phyloP scores from a whole-genome alignment of 1,140 invertebrate species.

The Lerema accius region DNA sequence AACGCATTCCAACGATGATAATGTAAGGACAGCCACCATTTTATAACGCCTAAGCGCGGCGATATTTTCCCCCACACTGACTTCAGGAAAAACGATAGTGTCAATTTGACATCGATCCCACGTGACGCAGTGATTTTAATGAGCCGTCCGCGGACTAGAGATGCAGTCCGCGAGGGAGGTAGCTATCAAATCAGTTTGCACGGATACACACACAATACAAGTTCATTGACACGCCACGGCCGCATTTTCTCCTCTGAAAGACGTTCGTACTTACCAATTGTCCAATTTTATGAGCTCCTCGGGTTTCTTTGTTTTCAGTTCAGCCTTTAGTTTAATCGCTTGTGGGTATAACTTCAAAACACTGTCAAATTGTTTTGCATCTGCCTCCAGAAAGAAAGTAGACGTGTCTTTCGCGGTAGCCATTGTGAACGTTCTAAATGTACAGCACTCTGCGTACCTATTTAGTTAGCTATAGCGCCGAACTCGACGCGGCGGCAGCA shows the following conservation, averaged over 20 bases:
- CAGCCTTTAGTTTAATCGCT: conserved; percentile 93
- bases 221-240: conserved; percentile 83
- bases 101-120: conserved; percentile 85
- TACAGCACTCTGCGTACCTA: conserved; percentile 79
- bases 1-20: conserved; percentile 73
- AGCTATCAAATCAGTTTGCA: conserved; percentile 84
- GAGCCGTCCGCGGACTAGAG: conserved; percentile 84
- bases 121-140: conserved; percentile 86
- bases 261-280: conserved; percentile 91
- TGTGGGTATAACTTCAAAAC: conserved; percentile 94
- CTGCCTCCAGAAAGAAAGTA: conserved; percentile 95
- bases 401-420: conserved; percentile 93
- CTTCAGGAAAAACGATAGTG: conserved; percentile 82
- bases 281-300: conserved; percentile 96
- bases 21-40: conserved; percentile 80
- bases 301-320: conserved; percentile 94
- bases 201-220: conserved; percentile 83
- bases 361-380: conserved; percentile 92
- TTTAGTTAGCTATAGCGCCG: conserved; percentile 82
- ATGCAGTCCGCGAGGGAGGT: conserved; percentile 84
- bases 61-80: conserved; percentile 80
- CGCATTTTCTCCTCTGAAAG: conserved; percentile 81
- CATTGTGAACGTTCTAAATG: conserved; percentile 87
- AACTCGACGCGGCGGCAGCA: conserved; percentile 83
- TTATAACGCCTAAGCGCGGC: conserved; percentile 79